These are phyloP conservation scores for Tinamus guttatus DNA, from an alignment of 2,113 vertebrate species.

Conservation along the genomic window DNA sequence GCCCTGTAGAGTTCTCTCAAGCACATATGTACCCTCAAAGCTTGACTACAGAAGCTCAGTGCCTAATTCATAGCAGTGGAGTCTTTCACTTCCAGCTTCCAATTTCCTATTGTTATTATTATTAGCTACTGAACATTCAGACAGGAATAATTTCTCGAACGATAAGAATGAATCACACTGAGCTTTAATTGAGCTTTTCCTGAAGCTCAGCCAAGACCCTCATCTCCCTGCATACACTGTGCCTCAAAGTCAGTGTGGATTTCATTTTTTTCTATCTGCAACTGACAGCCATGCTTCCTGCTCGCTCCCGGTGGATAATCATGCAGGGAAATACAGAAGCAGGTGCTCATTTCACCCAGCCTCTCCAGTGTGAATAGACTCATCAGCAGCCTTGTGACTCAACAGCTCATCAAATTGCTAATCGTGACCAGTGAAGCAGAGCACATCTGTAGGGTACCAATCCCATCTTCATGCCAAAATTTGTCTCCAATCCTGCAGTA, in stretches of 20 bases:
- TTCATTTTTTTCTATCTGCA: constrained; percentile 35
- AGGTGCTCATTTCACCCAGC: constrained; percentile 55
- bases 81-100: background rate
- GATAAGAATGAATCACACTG: background rate
- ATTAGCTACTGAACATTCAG: background rate
- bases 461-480: constrained; percentile 42
- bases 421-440: constrained; percentile 57
- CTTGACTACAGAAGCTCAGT: background rate
- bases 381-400: constrained; percentile 58
- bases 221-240: background rate
- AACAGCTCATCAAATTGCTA: constrained; percentile 57
- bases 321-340: constrained; percentile 18
- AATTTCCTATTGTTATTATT: background rate
- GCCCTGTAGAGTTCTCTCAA: background rate
- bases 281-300: constrained; percentile 1
- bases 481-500: constrained; percentile 49
- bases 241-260: background rate
- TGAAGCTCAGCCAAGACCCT: background rate
- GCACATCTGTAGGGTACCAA: constrained; percentile 45
- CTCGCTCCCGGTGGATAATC: constrained; percentile 20
- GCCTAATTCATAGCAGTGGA: background rate
- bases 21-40: background rate
- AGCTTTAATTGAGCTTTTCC: background rate
- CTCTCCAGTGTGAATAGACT: constrained; percentile 68
- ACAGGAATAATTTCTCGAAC: background rate